These are phyloP conservation scores for Pheosia tremula DNA, from an alignment of 2,888 invertebrate species.

Conservation along the genomic window DNA sequence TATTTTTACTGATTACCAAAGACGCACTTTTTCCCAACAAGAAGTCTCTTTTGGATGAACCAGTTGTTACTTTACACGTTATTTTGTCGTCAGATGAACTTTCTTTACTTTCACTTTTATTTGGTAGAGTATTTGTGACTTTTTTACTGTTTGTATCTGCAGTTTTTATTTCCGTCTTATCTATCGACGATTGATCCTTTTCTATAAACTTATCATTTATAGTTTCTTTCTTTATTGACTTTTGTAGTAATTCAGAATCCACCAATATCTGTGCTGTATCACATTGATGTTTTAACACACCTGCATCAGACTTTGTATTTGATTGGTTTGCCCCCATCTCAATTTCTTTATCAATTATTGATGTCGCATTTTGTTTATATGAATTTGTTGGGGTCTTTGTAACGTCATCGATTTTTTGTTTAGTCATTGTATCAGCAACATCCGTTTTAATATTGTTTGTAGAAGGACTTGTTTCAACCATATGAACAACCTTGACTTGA, in stretches of 20 bases:
- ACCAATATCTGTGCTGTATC: background rate
- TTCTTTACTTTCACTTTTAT: conserved; percentile 13
- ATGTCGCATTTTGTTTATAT: background rate
- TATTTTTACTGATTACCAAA: conserved; percentile 23
- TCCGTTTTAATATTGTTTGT: background rate
- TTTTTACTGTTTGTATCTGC: background rate
- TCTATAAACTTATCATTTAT: background rate
- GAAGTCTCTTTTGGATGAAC: background rate
- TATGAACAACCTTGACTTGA: background rate
- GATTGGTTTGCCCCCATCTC: background rate
- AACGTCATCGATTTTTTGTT: background rate
- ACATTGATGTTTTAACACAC: background rate
- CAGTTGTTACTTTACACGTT: background rate
- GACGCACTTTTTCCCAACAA: conserved; percentile 36
- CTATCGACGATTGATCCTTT: background rate
- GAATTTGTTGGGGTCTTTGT: background rate
- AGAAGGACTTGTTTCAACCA: conserved; percentile 6
- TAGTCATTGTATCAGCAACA: conserved; percentile 3
- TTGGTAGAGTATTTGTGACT: background rate
- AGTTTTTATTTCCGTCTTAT: background rate
- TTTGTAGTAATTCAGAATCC: background rate
- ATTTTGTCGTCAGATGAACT: background rate
- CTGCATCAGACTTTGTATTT: background rate
- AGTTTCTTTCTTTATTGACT: background rate
- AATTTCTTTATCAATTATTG: background rate